phyloP scores from a whole-genome alignment of 2,113 vertebrate species.

The Acrocephalus kingi region DNA sequence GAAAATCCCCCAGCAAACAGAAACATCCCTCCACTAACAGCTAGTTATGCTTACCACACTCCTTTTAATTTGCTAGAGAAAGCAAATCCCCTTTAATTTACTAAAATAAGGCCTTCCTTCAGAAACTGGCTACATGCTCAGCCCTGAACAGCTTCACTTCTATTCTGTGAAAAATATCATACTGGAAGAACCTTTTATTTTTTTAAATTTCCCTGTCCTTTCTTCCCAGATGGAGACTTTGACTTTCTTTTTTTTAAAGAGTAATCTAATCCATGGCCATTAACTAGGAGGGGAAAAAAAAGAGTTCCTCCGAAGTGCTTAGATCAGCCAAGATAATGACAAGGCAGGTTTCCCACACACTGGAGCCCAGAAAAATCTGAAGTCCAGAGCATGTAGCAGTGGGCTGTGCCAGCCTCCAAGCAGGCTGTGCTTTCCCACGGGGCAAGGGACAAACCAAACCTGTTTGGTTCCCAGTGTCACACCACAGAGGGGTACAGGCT shows the following conservation, averaged over 20 bases:
- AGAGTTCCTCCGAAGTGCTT: not conserved
- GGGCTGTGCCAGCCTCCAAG: not conserved
- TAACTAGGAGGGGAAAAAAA: not conserved
- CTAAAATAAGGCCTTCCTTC: not conserved
- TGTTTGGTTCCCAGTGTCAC: accelerated
- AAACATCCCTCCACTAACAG: not conserved
- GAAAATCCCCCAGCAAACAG: not conserved
- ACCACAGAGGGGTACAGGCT: not conserved
- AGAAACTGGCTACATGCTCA: not conserved
- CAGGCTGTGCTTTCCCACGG: not conserved
- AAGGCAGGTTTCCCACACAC: not conserved
- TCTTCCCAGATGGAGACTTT: not conserved
- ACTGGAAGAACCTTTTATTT: not conserved
- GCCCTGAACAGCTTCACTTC: not conserved
- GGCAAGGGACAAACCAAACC: not conserved
- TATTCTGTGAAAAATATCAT: not conserved
- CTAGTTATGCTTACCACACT: not conserved
- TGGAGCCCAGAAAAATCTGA: not conserved
- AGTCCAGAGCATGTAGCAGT: accelerated
- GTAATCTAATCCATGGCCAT: not conserved
- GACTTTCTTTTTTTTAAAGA: not conserved
- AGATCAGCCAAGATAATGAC: not conserved
- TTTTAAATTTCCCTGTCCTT: not conserved
- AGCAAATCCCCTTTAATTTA: not conserved
- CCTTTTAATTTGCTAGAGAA: not conserved